A percentile compares a stretch with the other conserved stretches of the same genome.
Conservation (phyloP, 2,888 invertebrate species). For the Lysandra bellargus region DNA sequence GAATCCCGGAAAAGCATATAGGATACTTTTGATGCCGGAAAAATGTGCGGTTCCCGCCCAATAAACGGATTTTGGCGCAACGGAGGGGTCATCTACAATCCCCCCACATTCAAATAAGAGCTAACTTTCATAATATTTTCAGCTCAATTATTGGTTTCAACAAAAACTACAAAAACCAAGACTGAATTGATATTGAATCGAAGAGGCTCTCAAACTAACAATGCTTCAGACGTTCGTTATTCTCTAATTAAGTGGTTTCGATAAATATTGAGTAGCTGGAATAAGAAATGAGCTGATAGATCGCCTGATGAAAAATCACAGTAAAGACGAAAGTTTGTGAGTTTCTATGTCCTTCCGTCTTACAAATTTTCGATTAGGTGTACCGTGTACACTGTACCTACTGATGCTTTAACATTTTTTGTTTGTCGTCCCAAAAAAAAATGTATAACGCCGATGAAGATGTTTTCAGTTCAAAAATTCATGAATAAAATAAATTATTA, state of each 20-base stretch:
- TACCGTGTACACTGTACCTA: too few species aligned
- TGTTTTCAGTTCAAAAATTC: not conserved
- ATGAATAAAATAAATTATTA: not conserved
- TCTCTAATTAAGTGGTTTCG: constrained; percentile 7
- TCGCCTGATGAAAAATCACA: not conserved
- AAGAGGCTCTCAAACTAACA: not conserved
- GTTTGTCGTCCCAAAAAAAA: not conserved
- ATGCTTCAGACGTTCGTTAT: constrained; percentile 10
- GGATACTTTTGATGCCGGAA: too few species aligned
- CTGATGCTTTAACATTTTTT: too few species aligned
- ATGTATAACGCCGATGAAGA: not conserved
- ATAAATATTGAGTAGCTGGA: constrained; percentile 14
- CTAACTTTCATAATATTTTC: not conserved
- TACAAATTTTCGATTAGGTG: too few species aligned
- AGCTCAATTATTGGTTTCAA: not conserved
- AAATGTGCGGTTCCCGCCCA: too few species aligned
- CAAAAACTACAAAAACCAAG: not conserved
- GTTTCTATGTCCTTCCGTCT: too few species aligned
- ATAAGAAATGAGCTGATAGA: not conserved
- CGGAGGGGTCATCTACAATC: too few species aligned
- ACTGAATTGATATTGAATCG: not conserved
- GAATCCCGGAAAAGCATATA: too few species aligned
- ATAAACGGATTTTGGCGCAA: too few species aligned
- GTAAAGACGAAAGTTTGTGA: too few species aligned
- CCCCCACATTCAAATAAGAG: too few species aligned